Evolutionary conservation across 2,888 invertebrate genomes (phyloP).

Genomic region (Lampropteryx suffumata): DNA sequence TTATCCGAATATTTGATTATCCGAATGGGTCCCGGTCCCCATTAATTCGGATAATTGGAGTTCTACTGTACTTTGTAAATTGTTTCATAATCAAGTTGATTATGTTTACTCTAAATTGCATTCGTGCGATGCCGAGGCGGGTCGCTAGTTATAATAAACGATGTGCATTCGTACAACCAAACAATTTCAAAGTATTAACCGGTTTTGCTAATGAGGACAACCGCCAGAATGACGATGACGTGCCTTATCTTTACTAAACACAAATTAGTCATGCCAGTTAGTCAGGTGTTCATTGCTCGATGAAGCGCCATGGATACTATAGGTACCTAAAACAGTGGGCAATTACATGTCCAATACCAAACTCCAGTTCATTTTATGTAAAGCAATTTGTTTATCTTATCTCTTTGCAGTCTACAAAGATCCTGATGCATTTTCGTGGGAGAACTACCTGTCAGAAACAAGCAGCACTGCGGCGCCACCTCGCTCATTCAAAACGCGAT

Average conservation of each 20-base stretch:
- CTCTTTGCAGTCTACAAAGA: slow-evolving; percentile 85
- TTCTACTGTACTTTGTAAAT: too few relatives aligned
- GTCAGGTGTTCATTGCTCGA: slow-evolving; percentile 7
- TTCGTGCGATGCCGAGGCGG: too few relatives aligned
- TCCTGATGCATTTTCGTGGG: slow-evolving; percentile 91
- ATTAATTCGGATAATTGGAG: too few relatives aligned
- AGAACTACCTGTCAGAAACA: slow-evolving; percentile 89
- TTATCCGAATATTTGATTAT: too few relatives aligned
- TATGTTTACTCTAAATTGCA: too few relatives aligned
- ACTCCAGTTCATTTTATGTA: too few relatives aligned
- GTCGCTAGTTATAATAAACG: too few relatives aligned
- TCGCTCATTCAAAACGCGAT: slow-evolving; percentile 91
- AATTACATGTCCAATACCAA: neutral
- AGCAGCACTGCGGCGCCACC: slow-evolving; percentile 89
- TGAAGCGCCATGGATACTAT: slow-evolving; percentile 3
- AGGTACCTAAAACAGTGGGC: slow-evolving; percentile 9
- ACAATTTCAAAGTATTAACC: slow-evolving; percentile 2
- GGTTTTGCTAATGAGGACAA: slow-evolving; percentile 25
- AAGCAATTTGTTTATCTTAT: neutral
- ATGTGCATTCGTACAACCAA: too few relatives aligned
- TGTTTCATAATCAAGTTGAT: too few relatives aligned
- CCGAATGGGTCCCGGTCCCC: too few relatives aligned
- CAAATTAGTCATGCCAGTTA: slow-evolving; percentile 29
- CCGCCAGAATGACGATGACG: slow-evolving; percentile 15
- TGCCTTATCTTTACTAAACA: slow-evolving; percentile 28